Evolutionary conservation across 2,797 vertebrate species (phyloP), one percentile per base, ranked within the genome.

Genomic region (Champsocephalus gunnari): DNA sequence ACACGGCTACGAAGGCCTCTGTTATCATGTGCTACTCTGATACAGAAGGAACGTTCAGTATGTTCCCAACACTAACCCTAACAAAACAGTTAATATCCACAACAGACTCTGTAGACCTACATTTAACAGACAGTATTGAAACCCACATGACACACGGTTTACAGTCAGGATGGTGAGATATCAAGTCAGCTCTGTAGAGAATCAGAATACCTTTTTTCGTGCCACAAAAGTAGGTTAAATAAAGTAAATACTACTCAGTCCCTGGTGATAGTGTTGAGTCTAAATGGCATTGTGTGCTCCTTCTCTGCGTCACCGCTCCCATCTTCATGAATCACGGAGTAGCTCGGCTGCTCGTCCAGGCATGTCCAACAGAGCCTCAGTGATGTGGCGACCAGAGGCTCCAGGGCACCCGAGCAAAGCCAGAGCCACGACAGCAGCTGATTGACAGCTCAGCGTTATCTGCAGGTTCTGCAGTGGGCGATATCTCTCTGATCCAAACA

Each of bases 321-420:
- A 57, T 64, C 63, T 45, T 79, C 62, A 59, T 66, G 66, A 77
- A 75, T 80, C 72, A 77, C 50, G 69, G 80, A 47, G 34, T 6
- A 64, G 61, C 50, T 62, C 73, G 19, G 75, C 59, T 66, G 64
- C 70, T 66, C 57, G 44, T 56, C 70, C 51, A 34, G 74, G 53
- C 55, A 16, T 10, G 69, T 73, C 66, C 69, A 17, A 28, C 64
- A 51, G 51, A 66, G 70, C 66, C 57, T 69, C 48, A 49, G 62
- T 58, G 43, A 63, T 60, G 67, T 47, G 28, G 19, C 54, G 51
- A 62, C 72, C 59, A 7, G 43, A 61, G 51, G 17, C 32, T 64
- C 28, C 45, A 49, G 6, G 38, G 34, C 58, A 32, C 51, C 21
- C 14, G 50, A 64, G 53, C 28, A n/a, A 19, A 11, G 53, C 16